Evolutionary conservation across 2,113 vertebrate genomes (phyloP).

Genomic region (Lepisosteus oculatus): DNA sequence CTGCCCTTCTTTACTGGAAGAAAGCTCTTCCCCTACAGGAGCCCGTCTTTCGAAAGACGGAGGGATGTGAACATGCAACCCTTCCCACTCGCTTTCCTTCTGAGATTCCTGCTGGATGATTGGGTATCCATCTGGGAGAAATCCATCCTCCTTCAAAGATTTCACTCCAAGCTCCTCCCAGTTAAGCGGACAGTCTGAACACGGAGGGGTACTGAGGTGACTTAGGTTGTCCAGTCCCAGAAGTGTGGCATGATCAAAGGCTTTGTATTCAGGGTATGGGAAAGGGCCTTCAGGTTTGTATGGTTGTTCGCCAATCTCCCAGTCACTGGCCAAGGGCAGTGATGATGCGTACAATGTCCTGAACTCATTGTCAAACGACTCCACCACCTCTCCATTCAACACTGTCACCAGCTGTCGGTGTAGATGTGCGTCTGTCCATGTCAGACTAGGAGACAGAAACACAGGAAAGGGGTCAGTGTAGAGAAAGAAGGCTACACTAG

Average conservation of each 20-base stretch:
- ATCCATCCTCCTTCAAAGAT: conserved; percentile 16
- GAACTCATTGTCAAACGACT: conserved; percentile 67
- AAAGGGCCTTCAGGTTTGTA: not conserved
- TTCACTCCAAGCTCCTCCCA: conserved; percentile 65
- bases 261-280: conserved; percentile 19
- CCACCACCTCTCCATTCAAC: conserved; percentile 49
- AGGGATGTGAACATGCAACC: conserved; percentile 4
- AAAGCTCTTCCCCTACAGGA: conserved; percentile 12
- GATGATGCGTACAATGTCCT: conserved; percentile 67
- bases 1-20: not conserved
- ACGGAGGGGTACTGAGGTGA: conserved; percentile 35
- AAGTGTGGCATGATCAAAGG: conserved; percentile 17
- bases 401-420: conserved; percentile 69
- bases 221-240: conserved; percentile 11
- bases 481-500: not conserved
- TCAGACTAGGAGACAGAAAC: conserved; percentile 49
- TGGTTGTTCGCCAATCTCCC: conserved; percentile 8
- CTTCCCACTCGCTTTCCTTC: conserved; percentile 17
- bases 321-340: conserved; percentile 37
- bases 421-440: conserved; percentile 67
- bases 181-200: conserved; percentile 43
- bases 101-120: not conserved
- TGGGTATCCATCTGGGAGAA: conserved; percentile 9
- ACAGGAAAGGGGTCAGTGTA: conserved; percentile 23
- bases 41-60: conserved; percentile 17